phyloP scores from a whole-genome alignment of 2,888 invertebrate genomes.

The Troides oblongomaculatus region DNA sequence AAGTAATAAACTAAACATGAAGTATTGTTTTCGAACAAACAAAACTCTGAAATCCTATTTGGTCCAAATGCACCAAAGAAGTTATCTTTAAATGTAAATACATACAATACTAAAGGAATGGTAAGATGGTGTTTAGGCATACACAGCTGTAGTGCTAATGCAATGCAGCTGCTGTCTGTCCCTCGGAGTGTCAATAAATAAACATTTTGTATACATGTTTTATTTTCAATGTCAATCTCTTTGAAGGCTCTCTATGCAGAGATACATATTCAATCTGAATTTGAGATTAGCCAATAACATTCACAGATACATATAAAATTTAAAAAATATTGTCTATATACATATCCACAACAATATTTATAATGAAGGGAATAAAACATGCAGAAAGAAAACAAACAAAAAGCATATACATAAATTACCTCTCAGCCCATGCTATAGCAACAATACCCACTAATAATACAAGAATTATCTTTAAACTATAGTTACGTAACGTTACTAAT shows the following conservation, averaged over 20 bases:
- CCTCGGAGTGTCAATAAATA: conserved; percentile 6
- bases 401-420: conserved; percentile 17
- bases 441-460: background rate
- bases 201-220: conserved; percentile 12
- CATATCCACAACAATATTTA: background rate
- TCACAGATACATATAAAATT: background rate
- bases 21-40: background rate
- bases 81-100: background rate
- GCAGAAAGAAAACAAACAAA: conserved; percentile 20
- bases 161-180: background rate
- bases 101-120: background rate
- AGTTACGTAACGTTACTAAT: background rate
- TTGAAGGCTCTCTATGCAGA: background rate
- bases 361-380: conserved; percentile 10
- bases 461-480: background rate
- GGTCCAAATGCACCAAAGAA: background rate
- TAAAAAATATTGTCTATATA: background rate
- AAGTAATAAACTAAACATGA: background rate
- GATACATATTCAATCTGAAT: conserved; percentile 13
- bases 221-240: background rate
- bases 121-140: background rate
- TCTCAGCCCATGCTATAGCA: background rate
- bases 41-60: background rate
- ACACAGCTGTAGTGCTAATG: background rate
- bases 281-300: background rate